Base-by-base conservation (phyloP, 2,113 vertebrate genomes). In the Oriolus oriolus region DNA sequence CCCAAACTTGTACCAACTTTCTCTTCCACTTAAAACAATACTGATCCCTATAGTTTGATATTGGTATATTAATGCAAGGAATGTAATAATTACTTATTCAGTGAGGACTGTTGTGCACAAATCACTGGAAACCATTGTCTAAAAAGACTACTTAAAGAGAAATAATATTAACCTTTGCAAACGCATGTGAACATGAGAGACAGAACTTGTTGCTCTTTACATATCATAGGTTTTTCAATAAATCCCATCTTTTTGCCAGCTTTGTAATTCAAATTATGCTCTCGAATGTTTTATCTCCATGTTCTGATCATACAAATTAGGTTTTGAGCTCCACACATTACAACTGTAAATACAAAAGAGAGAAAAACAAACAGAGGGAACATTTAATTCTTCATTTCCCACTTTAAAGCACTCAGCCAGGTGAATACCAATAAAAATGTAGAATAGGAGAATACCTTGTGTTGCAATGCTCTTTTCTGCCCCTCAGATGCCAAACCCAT, bases 11-110 rank as follows among this genome's bases (percentile, higher is more conserved):
- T 23, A 47, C 13, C 27, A 76, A 19, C 21, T 77, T 89, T 42
- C 23, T 64, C 16, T 84, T 73, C 22, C 23, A 65, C 47, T 77
- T 60, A 27, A 52, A 50, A 33, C 15, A 75, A 41, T 21, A 42
- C 14, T 89, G 23, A 64, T 21, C 5, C 19, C 23, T 26, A 16
- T 9, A 69, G 64, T 89, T 92, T 75, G 85, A 87, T 82, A 65
- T 27, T 5, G 2, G 27, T 39, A 39, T 65, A 53, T 23, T 54
- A 70, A 35, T 47, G 20, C 17, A 84, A 74, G 21, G 18, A 56
- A 84, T 31, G 6, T 10, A 61, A 28, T 76, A 78, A 79, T 95
- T 97, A 84, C 42, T 57, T 49, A 76, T 49, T 95, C 87, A 88
- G 52, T 0, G 1, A 86, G 47, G 68, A 74, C 85, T 71, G 76